Conservation (phyloP, 2,113 vertebrate species). For the Onychorhynchus coronatus region DNA sequence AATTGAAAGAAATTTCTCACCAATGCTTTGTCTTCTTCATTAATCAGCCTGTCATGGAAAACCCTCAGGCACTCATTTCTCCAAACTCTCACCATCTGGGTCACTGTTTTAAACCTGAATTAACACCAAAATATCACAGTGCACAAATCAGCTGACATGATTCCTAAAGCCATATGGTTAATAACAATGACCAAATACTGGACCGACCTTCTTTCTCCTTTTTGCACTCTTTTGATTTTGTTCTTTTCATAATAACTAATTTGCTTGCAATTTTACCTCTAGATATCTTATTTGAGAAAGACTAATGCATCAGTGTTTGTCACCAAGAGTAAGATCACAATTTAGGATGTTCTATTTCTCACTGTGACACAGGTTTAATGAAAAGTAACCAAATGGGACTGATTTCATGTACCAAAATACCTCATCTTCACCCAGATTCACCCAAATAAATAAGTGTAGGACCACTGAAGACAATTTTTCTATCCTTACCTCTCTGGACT, state of each 20-base stretch:
- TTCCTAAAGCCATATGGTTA: neutral
- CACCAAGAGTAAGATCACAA: neutral
- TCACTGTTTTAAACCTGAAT: constrained; percentile 82
- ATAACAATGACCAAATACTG: neutral
- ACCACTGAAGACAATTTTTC: neutral
- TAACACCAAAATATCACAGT: neutral
- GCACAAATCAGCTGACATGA: neutral
- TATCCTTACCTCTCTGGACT: constrained; percentile 82
- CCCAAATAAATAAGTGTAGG: neutral
- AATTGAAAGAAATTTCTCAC: constrained; percentile 69
- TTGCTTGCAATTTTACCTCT: neutral
- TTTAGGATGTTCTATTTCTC: neutral
- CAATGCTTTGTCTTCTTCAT: constrained; percentile 85
- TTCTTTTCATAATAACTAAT: neutral
- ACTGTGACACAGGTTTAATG: neutral
- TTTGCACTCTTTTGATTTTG: neutral
- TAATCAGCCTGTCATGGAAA: constrained; percentile 92
- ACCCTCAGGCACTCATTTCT: constrained; percentile 94
- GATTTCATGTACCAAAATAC: neutral
- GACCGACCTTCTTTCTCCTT: neutral
- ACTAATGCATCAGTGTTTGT: neutral
- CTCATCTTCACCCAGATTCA: neutral
- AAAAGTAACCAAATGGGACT: neutral
- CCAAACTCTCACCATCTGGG: constrained; percentile 93
- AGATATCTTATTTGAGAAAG: neutral